These are phyloP conservation scores for Zaprionus africanus DNA, from an alignment of 1,140 invertebrate genomes.

Conservation along the genomic window DNA sequence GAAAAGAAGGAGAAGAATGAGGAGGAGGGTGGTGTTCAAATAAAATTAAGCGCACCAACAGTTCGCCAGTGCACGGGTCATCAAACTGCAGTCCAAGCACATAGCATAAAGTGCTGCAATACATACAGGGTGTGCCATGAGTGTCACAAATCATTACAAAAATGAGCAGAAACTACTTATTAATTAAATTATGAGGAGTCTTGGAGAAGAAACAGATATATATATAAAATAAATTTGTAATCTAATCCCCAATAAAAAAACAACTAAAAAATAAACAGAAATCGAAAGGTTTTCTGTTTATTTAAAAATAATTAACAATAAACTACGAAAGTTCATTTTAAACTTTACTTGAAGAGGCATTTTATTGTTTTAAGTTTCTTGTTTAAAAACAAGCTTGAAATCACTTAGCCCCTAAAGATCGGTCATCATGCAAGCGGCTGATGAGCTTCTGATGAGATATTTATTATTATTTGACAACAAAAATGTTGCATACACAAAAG, in stretches of 20 bases:
- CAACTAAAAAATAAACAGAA: no score
- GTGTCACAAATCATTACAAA: background rate
- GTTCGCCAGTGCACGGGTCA: constrained; percentile 63
- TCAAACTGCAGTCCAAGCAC: constrained; percentile 58
- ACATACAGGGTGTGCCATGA: constrained; percentile 49
- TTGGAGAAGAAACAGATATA: no score
- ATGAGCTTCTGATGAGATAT: background rate
- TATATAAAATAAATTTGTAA: no score
- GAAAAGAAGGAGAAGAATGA: constrained; percentile 12
- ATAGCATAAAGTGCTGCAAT: constrained; percentile 31
- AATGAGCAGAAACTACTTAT: no score
- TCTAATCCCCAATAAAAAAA: no score
- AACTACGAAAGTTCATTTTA: no score
- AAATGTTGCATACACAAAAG: background rate
- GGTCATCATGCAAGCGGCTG: background rate
- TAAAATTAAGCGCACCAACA: constrained; percentile 70
- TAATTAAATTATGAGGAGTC: no score
- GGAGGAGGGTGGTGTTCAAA: constrained; percentile 54
- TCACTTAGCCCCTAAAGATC: background rate
- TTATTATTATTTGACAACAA: background rate
- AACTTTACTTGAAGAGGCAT: no score
- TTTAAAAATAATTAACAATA: no score
- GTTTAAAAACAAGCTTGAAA: background rate
- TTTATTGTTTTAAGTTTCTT: background rate
- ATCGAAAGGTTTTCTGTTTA: background rate